Base-by-base conservation (phyloP, 2,113 vertebrate species). In the Tursiops truncatus region DNA sequence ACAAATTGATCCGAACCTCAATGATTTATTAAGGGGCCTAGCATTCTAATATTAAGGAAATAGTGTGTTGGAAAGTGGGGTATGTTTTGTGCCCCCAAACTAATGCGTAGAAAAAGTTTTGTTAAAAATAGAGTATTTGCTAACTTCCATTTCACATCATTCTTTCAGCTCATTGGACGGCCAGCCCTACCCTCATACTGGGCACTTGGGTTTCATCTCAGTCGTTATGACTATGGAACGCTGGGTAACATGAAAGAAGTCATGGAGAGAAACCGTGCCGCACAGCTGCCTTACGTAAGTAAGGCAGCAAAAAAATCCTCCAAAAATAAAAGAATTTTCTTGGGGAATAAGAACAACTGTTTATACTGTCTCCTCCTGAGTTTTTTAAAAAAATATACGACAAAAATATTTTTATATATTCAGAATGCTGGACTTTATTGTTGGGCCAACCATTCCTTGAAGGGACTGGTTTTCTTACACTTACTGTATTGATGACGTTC, bases 161-260 rank as follows among this genome's bases (percentile, higher is more conserved):
- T 76, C 36, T 81, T 85, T 79, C 38, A 99, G 99, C 98, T 99
- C 71, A 97, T 98, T 93, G 99, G 99, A 50, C 98, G 97, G 70
- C 99, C 99, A 7, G 97, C 98, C 84, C 99, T 99, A 41, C 99
- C 99, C 73, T 96, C 99, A 18, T 99, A 99, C 97, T 99, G 99
- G 99, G 93, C 99, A 4, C 98, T 99, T 92, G 99, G 99, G 60
- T 99, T 99, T 98, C 99, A 99, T 95, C 98, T 99, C 62, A 99
- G 99, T 84, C 99, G 99, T 3, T 99, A 99, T 98, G 98, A 99
- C 83, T 99, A 99, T 20, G 98, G 97, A 63, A 98, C 91, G 80
- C 97, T 99, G 65, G 97, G 50, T 0, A 99, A 98, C 38, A 98
- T 99, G 97, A 99, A 98, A 85, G 58, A 36, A 60, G 99, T 99